Base-by-base conservation (phyloP, 1,140 invertebrate genomes). In the Drosophila athabasca region DNA sequence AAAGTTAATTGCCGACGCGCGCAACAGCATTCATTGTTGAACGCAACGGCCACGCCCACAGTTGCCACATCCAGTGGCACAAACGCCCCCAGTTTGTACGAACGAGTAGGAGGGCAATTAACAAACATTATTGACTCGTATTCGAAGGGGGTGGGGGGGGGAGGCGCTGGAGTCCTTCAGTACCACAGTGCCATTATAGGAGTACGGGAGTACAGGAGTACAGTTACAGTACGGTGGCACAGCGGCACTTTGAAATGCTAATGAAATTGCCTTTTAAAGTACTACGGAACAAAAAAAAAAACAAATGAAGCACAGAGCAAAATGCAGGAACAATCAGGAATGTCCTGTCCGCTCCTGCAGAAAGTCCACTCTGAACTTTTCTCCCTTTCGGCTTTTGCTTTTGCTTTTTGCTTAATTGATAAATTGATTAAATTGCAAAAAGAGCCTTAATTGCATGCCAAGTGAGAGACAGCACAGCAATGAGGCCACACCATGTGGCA, bases 391-490 rank as follows among this genome's bases (percentile, higher is more conserved):
- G 41, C 9, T 26, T 26, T 4, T 51, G 41, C 59, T 48, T n/a
- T 24, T 51, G 43, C 44, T 48, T 41, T 45, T 58, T 61, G 65
- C 79, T 79, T 88, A 84, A 88, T 88, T 88, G 83, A 79, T 88
- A 89, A 88, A 88, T 88, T 88, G 83, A 88, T 88, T 83, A 89
- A 88, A 88, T 89, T 88, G 76, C 80, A 68, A 57, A 72, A 74
- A 62, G 15, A 64, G 71, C 53, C 84, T 82, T 87, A 88, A 88
- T 83, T 88, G 76, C 76, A 79, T 43, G 68, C 58, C 71, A 67
- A 39, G 35, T 13, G 11, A 39, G 35, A 13, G 35, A 1, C 31
- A 35, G 31, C 31, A 35, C 9, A 35, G 31, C 31, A 35, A 9
- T 31, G 11, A 2, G 9, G 3, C 11, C 35, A 31, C 66, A 31